Evolutionary conservation across 2,888 invertebrate genomes (phyloP).

Genomic region (Lithophane semibrunnea): DNA sequence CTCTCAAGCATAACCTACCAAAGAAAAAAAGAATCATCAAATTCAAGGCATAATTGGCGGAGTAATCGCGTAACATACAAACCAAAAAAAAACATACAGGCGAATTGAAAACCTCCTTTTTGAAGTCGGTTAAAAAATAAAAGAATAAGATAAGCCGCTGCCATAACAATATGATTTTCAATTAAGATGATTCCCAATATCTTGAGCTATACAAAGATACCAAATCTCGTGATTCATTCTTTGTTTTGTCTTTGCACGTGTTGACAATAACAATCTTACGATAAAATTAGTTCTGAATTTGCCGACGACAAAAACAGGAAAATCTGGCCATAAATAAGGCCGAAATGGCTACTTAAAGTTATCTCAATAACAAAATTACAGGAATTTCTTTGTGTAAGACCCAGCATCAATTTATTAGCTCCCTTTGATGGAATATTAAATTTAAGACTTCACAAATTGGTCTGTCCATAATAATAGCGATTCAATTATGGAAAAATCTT

Average conservation of each 20-base stretch:
- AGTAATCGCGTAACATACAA: no score
- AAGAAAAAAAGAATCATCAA: no score
- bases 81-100: no score
- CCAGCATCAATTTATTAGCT: constrained; percentile 2
- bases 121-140: no score
- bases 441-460: constrained; percentile 39
- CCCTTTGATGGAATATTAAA: constrained; percentile 39
- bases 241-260: constrained; percentile 18
- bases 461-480: constrained; percentile 19
- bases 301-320: constrained; percentile 29
- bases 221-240: constrained; percentile 31
- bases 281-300: constrained; percentile 8
- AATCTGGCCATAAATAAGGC: constrained; percentile 28
- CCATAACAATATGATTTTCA: constrained; percentile 4
- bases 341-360: constrained; percentile 17
- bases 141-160: background rate
- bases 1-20: no score
- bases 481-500: constrained; percentile 33
- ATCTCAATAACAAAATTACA: constrained; percentile 18
- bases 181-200: background rate
- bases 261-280: constrained; percentile 30
- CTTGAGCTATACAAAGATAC: constrained; percentile 21
- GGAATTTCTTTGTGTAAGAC: constrained; percentile 4
- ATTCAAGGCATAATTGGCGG: no score
- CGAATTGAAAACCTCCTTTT: no score